A percentile compares a stretch with the other conserved stretches of the same genome.
Evolutionary conservation across 2,888 invertebrate genomes (phyloP).

Genomic region (Thysanoteuthis rhombus): DNA sequence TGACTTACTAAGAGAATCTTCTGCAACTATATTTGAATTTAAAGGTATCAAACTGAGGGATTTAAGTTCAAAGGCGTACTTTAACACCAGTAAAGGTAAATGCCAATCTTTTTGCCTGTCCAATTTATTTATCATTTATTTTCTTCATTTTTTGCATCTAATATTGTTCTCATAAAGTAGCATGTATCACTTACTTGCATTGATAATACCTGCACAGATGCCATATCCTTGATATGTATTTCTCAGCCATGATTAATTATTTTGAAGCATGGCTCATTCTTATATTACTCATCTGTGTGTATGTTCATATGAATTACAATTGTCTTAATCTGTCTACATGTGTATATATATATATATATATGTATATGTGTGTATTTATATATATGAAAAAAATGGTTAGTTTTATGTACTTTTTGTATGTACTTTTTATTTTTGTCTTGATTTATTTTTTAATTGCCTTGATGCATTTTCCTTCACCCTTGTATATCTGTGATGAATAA

Average conservation of each 20-base stretch:
- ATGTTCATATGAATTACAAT: not conserved
- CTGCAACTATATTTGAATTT: constrained; percentile 29
- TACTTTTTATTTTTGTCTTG: no score
- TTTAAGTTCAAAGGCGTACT: constrained; percentile 23
- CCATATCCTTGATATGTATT: not conserved
- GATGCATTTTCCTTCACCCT: no score
- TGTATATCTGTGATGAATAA: no score
- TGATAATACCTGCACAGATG: not conserved
- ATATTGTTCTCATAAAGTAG: not conserved
- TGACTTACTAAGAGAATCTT: not conserved
- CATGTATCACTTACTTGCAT: not conserved
- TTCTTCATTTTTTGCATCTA: not conserved
- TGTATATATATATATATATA: not conserved
- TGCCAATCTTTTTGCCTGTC: constrained; percentile 15
- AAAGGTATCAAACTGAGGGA: constrained; percentile 30
- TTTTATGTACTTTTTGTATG: no score
- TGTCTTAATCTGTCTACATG: not conserved
- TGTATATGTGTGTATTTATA: not conserved
- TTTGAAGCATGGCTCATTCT: not conserved
- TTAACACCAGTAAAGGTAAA: constrained; percentile 24
- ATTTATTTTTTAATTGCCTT: no score
- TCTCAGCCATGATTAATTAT: not conserved
- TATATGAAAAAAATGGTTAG: not conserved
- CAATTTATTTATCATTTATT: not conserved
- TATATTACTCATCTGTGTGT: not conserved